Evolutionary conservation across 1,140 invertebrate species (phyloP).

Genomic region (Drosophila kurseongensis): DNA sequence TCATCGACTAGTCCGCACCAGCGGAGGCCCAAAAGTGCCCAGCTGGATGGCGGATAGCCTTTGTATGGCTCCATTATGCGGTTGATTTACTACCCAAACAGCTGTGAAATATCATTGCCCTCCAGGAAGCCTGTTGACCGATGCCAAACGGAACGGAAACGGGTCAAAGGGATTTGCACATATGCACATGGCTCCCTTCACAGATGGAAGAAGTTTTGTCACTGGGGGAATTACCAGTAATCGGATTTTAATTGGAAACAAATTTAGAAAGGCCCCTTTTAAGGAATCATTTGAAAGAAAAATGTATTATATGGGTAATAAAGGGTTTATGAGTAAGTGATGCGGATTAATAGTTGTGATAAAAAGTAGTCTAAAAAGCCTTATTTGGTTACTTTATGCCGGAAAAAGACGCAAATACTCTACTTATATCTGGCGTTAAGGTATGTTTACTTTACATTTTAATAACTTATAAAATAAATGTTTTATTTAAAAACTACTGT

Average conservation of each 20-base stretch:
- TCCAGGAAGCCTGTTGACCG: conserved; percentile 20
- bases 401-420: no score
- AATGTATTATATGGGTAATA: no score
- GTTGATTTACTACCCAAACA: conserved; percentile 69
- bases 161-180: conserved; percentile 12
- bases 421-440: no score
- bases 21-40: conserved; percentile 34
- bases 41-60: conserved; percentile 34
- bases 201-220: conserved; percentile 16
- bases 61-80: conserved; percentile 64
- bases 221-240: background rate
- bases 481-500: no score
- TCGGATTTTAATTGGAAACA: background rate
- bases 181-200: conserved; percentile 14
- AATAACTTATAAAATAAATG: no score
- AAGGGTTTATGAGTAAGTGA: no score
- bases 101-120: conserved; percentile 55
- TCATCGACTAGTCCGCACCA: conserved; percentile 40
- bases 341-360: no score
- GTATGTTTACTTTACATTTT: no score
- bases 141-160: conserved; percentile 35
- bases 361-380: no score
- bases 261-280: no score
- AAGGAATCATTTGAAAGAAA: no score
- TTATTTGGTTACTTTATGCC: no score